Evolutionary conservation across 2,797 vertebrate genomes (phyloP).

Genomic region (Tenualosa thibaudeaui): DNA sequence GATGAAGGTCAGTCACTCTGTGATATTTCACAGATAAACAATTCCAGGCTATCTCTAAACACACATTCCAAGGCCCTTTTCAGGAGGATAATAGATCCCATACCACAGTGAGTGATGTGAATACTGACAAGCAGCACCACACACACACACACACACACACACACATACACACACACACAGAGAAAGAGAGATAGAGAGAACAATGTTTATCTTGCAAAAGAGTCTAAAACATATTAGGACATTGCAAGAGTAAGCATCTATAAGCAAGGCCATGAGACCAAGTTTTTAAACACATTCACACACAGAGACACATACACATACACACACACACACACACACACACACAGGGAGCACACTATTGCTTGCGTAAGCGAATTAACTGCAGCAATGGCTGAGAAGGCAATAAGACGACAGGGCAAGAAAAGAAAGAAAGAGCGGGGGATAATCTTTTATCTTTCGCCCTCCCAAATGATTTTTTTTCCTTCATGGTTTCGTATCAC

Average conservation of each 20-base stretch:
- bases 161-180: constrained; percentile 40
- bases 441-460: constrained; percentile 79
- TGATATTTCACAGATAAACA: constrained; percentile 72
- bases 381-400: constrained; percentile 71
- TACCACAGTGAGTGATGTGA: constrained; percentile 64
- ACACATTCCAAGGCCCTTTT: constrained; percentile 65
- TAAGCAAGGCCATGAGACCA: not conserved
- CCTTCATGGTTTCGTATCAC: constrained; percentile 74
- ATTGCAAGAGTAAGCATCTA: constrained; percentile 20
- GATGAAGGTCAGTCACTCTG: constrained; percentile 67
- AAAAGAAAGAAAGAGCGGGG: constrained; percentile 59
- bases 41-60: constrained; percentile 65
- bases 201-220: constrained; percentile 6
- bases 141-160: constrained; percentile 24
- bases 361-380: constrained; percentile 80
- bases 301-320: constrained; percentile 43
- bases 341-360: constrained; percentile 62
- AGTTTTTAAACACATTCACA: constrained; percentile 36
- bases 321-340: not conserved
- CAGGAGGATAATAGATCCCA: constrained; percentile 66
- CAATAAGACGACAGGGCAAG: constrained; percentile 68
- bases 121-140: constrained; percentile 49
- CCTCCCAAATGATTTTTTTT: constrained; percentile 76
- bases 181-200: not conserved
- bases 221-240: constrained; percentile 21